Conservation (phyloP, 1,140 invertebrate species). For the Bombus terrestris region DNA sequence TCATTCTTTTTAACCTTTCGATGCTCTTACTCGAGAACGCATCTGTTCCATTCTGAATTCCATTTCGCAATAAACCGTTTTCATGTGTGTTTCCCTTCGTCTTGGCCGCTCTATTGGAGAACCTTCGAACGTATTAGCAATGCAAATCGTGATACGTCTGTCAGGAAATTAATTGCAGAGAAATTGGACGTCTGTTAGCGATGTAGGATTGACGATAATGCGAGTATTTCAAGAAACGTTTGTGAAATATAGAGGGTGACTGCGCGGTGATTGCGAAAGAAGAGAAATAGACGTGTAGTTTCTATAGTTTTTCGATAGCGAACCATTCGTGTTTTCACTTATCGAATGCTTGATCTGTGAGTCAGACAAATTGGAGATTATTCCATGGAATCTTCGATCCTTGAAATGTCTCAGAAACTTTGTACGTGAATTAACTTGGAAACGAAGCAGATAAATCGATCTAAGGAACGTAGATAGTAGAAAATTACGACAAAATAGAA, state of each 20-base stretch:
- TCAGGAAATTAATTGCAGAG: constrained; percentile 36
- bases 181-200: constrained; percentile 11
- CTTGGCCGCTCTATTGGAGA: not conserved
- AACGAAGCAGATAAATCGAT: no score
- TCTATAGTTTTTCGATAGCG: not conserved
- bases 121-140: constrained; percentile 30
- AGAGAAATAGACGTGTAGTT: not conserved
- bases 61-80: constrained; percentile 11
- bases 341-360: constrained; percentile 23
- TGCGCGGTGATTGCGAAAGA: not conserved
- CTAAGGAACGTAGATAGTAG: no score
- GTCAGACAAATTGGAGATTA: not conserved
- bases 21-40: not conserved
- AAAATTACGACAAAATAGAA: not conserved
- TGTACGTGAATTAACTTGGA: not conserved
- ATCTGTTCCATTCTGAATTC: not conserved
- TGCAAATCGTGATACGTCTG: constrained; percentile 34
- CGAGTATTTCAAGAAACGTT: constrained; percentile 7
- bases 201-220: not conserved
- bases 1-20: not conserved
- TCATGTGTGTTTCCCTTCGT: not conserved
- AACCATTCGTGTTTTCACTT: not conserved
- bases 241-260: not conserved
- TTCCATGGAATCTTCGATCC: not conserved
- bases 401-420: not conserved